phyloP scores from a whole-genome alignment of 2,113 vertebrate genomes.

The Calypte anna region DNA sequence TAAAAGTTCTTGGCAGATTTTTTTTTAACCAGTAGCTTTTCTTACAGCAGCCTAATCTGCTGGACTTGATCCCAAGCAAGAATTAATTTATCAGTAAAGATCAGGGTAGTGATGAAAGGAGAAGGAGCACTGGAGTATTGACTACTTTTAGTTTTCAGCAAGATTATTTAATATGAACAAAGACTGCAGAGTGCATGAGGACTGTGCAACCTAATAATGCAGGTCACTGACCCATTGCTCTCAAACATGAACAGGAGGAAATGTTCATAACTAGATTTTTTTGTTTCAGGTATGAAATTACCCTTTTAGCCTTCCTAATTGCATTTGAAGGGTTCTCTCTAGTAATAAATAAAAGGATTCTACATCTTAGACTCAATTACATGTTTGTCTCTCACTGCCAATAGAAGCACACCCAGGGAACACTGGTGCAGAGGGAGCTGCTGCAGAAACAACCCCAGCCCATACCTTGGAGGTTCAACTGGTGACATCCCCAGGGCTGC shows the following conservation, averaged over 20 bases:
- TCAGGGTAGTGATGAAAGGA: background rate
- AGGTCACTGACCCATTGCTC: background rate
- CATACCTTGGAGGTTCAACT: accelerated
- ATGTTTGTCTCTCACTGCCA: background rate
- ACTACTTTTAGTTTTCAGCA: background rate
- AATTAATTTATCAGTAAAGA: background rate
- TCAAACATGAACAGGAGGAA: background rate
- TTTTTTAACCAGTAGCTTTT: background rate
- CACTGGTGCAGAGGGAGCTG: background rate
- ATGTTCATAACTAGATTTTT: background rate
- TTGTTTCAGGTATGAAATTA: background rate
- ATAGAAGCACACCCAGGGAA: background rate
- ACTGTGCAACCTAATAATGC: background rate
- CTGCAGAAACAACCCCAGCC: background rate
- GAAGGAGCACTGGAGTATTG: background rate
- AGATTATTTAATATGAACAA: background rate
- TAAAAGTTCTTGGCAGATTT: background rate
- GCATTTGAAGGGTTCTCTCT: background rate
- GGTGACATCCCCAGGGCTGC: background rate
- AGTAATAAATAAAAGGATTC: background rate
- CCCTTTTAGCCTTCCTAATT: background rate
- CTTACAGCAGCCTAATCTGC: background rate
- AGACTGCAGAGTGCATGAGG: background rate
- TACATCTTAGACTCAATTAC: background rate
- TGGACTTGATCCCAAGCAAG: background rate